phyloP scores from a whole-genome alignment of 2,113 vertebrate species.

The Crypturellus undulatus region DNA sequence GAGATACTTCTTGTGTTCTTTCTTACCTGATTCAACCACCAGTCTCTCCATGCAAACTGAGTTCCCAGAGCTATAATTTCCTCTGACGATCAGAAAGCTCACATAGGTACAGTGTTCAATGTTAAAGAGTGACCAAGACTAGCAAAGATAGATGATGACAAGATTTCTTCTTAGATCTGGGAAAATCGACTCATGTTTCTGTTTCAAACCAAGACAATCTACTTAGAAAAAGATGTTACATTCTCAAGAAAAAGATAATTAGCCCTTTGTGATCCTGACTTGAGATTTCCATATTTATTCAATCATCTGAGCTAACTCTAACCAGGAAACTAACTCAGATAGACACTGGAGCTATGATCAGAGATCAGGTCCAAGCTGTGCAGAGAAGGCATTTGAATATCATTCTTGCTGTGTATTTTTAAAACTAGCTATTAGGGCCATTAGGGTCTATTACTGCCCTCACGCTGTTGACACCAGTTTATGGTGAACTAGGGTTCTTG shows the following conservation, averaged over 20 bases:
- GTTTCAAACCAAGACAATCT: neutral
- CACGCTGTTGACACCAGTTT: neutral
- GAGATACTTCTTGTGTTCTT: constrained; percentile 16
- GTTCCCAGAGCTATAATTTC: neutral
- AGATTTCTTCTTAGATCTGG: neutral
- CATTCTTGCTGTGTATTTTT: neutral
- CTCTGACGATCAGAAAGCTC: neutral
- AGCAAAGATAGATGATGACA: neutral
- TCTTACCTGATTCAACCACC: neutral
- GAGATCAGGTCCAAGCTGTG: neutral
- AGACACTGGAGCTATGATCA: neutral
- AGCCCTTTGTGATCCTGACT: neutral
- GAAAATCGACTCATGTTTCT: neutral
- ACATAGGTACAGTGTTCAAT: neutral
- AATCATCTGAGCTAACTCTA: neutral
- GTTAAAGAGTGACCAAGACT: neutral
- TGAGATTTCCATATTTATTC: neutral
- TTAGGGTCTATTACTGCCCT: neutral
- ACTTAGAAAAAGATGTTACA: neutral
- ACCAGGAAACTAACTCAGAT: neutral
- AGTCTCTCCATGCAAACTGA: neutral
- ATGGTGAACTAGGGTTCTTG: neutral
- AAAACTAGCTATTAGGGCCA: neutral
- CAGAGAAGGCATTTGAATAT: neutral
- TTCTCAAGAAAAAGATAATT: constrained; percentile 5